Evolutionary conservation across 1,140 invertebrate genomes (phyloP), one percentile per base, ranked within the genome.

Genomic region (Himalopsyche phryganea): DNA sequence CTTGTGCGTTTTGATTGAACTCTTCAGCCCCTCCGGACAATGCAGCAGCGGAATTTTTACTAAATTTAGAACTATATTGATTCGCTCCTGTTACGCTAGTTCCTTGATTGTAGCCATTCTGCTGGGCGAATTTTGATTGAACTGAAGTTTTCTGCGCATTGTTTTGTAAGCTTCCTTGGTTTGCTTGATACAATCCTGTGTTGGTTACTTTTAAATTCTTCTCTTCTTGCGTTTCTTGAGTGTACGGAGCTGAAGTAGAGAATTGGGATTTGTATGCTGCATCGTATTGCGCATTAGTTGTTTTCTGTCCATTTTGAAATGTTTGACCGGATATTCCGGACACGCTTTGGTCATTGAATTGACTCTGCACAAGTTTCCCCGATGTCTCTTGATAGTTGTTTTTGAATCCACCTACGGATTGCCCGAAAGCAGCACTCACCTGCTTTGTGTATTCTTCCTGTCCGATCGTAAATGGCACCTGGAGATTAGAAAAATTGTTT

Each of bases 401-500:
- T 28, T 28, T 28, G 23, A 28, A 28, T 28, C 23, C 23, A 3
- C 23, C 23, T 28, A 28, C 23, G 3, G 23, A 5, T 28, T 28
- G 23, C 23, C 23, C 23, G 23, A 28, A 28, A 9, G 23, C n/a
- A n/a, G n/a, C 23, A 28, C 9, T 28, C 23, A 28, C 23, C 9
- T 28, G 23, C 23, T 28, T 28, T 5, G 23, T 5, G 18, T 56
- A 54, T 45, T 50, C 11, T 48, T 59, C 57, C 51, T 59, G 41
- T 32, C 33, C 61, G 3, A 51, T 44, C 6, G 35, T 9, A n/a
- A 55, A 38, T 5, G 58, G 44, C 15, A 60, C 58, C 62, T 64
- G 62, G 7, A 44, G 53, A 47, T 64, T 38, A 54, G 49, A 64
- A 58, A 49, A 38, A 45, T 57, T 50, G 36, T 48, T 58, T 41